Evolutionary conservation across 2,113 vertebrate species (phyloP), one percentile per base, ranked within the genome.

Genomic region (Dicerorhinus sumatrensis): DNA sequence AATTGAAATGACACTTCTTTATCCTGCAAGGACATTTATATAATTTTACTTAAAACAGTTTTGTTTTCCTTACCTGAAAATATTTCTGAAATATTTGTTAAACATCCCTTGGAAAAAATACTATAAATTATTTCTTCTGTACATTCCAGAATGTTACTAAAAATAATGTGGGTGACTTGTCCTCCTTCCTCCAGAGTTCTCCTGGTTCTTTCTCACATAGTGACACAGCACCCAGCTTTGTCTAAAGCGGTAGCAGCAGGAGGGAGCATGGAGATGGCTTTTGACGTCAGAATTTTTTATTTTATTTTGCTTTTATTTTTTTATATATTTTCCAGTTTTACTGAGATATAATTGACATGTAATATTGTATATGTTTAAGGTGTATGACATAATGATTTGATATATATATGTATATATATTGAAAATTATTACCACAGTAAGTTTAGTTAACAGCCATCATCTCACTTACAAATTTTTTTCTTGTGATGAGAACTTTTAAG

Each of bases 71-170:
- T 82, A 85, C 73, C 23, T 51, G 36, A 70, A 92, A 69, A 73
- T 93, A 89, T 63, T 12, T 91, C 88, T 60, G 21, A 76, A 82
- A 97, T 87, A 8, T 89, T 92, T 12, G 51, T 8, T 77, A 92
- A 29, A 67, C 16, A 92, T 65, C 1, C 46, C 48, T 85, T 96
- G 39, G 39, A 33, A 9, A 67, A 94, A 75, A 8, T 73, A 79
- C 83, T 27, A 79, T 95, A 79, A 88, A 39, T 92, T 10, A 82
- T 89, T 51, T 60, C 62, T n/a, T 67, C 56, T 29, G 58, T 51
- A 79, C 6, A 87, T 69, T 91, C 1, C 1, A 8, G 0, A n/a
- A 14, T 39, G 13, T 63, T 54, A 82, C 54, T 48, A 48, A 89
- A 90, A 75, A 39, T 86, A 62, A 42, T 70, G 9, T 0, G 12